Conservation (phyloP, 23 tunicate species). For the Diplosoma virens region DNA sequence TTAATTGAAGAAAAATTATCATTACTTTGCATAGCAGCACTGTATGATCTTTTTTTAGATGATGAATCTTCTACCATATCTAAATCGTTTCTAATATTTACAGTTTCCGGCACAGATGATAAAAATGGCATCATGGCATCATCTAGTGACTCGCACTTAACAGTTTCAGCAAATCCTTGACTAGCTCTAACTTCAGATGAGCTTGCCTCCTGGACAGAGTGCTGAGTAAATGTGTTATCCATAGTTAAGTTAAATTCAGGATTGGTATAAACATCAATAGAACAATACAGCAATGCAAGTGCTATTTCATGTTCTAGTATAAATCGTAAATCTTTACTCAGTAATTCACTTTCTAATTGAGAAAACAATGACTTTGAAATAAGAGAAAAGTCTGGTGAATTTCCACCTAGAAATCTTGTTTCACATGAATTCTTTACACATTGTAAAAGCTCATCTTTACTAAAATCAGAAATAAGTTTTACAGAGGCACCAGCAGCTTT, state of each 20-base stretch:
- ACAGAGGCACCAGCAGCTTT: conserved; percentile 35
- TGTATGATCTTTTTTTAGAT: neutral
- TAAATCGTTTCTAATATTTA: neutral
- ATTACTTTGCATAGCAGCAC: neutral
- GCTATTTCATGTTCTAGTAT: conserved; percentile 75
- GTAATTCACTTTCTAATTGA: conserved; percentile 13
- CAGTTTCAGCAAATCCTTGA: neutral
- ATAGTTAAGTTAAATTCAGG: conserved; percentile 47
- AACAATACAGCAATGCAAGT: conserved; percentile 60
- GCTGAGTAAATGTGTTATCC: conserved; percentile 38
- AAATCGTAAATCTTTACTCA: conserved; percentile 10
- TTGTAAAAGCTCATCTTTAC: neutral
- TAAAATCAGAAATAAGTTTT: neutral
- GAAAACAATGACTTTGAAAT: neutral
- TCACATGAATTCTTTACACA: neutral
- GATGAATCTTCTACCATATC: neutral
- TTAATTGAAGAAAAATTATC: neutral
- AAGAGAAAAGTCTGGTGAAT: neutral
- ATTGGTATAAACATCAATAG: conserved; percentile 60
- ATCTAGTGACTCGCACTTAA: neutral
- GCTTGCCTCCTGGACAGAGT: neutral
- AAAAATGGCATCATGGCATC: neutral
- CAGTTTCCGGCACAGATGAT: conserved; percentile 36
- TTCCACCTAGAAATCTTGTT: neutral
- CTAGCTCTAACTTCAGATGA: neutral